Evolutionary conservation across 2,113 vertebrate species (phyloP).

Genomic region (Dipodomys stephensi): DNA sequence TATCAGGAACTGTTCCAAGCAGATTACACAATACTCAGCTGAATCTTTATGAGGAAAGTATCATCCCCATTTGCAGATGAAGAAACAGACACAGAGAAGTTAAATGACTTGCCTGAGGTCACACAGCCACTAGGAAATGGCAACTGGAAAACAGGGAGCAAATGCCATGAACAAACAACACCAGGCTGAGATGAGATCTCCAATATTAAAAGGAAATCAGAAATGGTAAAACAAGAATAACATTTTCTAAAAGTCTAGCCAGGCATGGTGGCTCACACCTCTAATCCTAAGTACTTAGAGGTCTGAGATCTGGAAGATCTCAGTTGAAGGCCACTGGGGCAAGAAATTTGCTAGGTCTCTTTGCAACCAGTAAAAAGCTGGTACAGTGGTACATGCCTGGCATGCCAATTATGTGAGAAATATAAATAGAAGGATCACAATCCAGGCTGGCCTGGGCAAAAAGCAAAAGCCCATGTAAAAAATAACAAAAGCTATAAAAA

Average conservation of each 20-base stretch:
- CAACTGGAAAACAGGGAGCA: not conserved
- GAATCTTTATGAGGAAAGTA: not conserved
- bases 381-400: too few relatives aligned
- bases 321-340: too few relatives aligned
- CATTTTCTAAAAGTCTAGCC: not conserved
- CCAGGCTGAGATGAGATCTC: not conserved
- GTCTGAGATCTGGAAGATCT: too few relatives aligned
- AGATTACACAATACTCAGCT: not conserved
- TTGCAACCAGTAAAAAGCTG: too few relatives aligned
- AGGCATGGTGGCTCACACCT: too few relatives aligned
- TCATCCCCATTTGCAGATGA: not conserved
- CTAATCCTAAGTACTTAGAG: too few relatives aligned
- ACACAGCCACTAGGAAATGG: not conserved
- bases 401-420: too few relatives aligned
- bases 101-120: not conserved
- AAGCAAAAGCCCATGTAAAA: too few relatives aligned
- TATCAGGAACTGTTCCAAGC: not conserved
- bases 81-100: conserved; percentile 13
- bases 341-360: too few relatives aligned
- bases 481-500: too few relatives aligned
- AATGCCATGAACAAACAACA: not conserved
- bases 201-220: not conserved
- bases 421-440: too few relatives aligned
- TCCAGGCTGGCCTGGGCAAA: too few relatives aligned
- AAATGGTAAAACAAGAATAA: not conserved